Evolutionary conservation across 1,140 invertebrate genomes (phyloP), one percentile per base, ranked within the genome.

Genomic region (Pygmarrhopalites habei): DNA sequence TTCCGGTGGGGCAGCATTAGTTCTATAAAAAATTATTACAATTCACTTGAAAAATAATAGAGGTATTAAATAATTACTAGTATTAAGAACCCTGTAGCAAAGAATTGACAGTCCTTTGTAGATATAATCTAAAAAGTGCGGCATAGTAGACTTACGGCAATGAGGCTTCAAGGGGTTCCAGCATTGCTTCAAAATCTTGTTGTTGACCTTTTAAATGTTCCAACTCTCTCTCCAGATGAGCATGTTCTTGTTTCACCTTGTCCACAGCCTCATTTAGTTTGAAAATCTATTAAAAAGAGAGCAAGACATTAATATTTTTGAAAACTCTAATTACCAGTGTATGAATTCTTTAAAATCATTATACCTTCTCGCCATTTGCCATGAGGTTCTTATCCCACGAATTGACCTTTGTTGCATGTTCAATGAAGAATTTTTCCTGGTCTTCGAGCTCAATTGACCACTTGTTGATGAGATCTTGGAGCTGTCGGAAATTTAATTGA

Each of bases 381-480:
- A 94, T 90, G 1, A 97, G 79, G 2, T 95, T 78, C 71, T 86
- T 83, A 74, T 98, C 94, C 92, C 94, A 97, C 7, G 87, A 86
- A 76, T 96, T 97, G 19, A 97, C 85, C 77, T 95, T 89, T 12
- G 88, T 90, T 1, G 93, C 92, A 77, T 97, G 93, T 74, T 92
- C 89, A 41, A 94, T 84, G 75, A 97, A 97, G 1, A 86, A 81
- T 74, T 89, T 91, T 73, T 96, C 94, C 73, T 96, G 92, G 68
- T 95, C 90, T 72, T 95, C 90, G 14, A 97, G 77, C 72, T 96
- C 92, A 17, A 90, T 73, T 0, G 89, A 93, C 92, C 93, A 98
- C 75, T 97, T 96, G 74, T 96, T 97, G 49, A 96, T 92, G 1
- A 84, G 82, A 72, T 97, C 93, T 76, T 97, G 92, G 25, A 97